Evolutionary conservation across 2,113 vertebrate genomes (phyloP).

Genomic region (Ailurus styani): DNA sequence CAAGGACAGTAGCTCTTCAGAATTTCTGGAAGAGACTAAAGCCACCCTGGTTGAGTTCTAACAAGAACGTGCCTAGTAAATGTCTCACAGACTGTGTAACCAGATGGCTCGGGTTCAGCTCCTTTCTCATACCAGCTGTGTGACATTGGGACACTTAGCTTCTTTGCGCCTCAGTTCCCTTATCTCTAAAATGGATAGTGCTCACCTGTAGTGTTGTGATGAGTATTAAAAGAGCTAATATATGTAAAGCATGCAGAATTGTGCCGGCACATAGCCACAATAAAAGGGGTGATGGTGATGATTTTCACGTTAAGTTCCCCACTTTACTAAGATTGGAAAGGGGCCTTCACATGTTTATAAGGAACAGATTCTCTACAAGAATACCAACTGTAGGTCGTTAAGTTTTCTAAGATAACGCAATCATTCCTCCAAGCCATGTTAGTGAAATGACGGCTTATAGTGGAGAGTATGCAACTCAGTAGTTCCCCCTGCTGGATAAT

Average conservation of each 20-base stretch:
- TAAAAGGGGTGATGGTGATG: not conserved
- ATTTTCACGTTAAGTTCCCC: not conserved
- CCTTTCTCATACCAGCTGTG: not conserved
- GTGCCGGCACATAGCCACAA: too few species aligned
- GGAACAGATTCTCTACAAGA: not conserved
- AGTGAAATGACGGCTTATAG: not conserved
- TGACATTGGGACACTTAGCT: not conserved
- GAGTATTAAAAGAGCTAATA: not conserved
- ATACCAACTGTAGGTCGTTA: not conserved
- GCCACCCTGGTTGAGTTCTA: not conserved
- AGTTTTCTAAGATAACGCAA: not conserved
- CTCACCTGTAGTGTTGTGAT: not conserved
- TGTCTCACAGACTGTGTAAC: not conserved
- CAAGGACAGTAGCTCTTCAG: not conserved
- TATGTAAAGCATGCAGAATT: not conserved
- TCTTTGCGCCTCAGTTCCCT: not conserved
- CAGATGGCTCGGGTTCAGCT: not conserved
- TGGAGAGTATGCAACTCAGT: not conserved
- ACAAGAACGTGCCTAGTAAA: not conserved
- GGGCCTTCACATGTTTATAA: not conserved
- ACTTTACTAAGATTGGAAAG: not conserved
- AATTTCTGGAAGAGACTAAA: not conserved
- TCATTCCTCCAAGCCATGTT: not conserved
- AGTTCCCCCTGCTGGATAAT: slow-evolving; percentile 30
- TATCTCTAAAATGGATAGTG: not conserved